Base-by-base conservation (phyloP, 1,140 invertebrate genomes). In the Rhopalosiphum maidis region DNA sequence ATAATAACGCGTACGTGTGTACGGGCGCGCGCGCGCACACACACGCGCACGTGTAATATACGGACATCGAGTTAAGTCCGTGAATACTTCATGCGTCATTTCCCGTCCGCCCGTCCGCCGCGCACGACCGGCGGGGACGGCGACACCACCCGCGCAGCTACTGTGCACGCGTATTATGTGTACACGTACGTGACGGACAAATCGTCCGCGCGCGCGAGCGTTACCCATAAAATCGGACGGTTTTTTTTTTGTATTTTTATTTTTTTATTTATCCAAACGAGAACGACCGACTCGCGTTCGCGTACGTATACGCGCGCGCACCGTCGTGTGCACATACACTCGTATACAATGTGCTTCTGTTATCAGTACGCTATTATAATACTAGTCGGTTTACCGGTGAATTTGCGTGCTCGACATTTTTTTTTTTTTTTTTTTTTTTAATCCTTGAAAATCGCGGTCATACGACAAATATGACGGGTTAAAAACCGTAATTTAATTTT, bases 21-120 rank as follows among this genome's bases (percentile, higher is more conserved):
- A 46, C n/a, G 30, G 15, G 25, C 30, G n/a, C 21, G 41, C 30
- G 25, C 30, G n/a, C 21, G 41, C 30, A 6, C 21, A n/a, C 51
- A 88, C 7, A 5, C 48, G 21, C 1, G n/a, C 23, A 51, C 30
- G 23, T 85, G n/a, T 87, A 46, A 87, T 46, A 87, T 87, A 37
- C 37, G 60, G 15, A 51, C 86, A 90, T 35, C 30, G 90, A 90
- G 35, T 68, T 77, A 77, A 68, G 90, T 43, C n/a, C 55, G 90
- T 91, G 90, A 91, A 91, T 91, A 41, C 55, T 91, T 91, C 55
- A 91, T 77, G 90, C 55, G 41, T 43, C 55, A 77, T 91, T 91
- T 91, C 43, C 85, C 85, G 25, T 87, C n/a, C 85, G 8, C 30
- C 8, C 41, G n/a, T 41, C 82, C 7, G 5, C 21, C 22, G 41